Conservation (phyloP, 2,113 vertebrate genomes). For the Emydocephalus ijimae region DNA sequence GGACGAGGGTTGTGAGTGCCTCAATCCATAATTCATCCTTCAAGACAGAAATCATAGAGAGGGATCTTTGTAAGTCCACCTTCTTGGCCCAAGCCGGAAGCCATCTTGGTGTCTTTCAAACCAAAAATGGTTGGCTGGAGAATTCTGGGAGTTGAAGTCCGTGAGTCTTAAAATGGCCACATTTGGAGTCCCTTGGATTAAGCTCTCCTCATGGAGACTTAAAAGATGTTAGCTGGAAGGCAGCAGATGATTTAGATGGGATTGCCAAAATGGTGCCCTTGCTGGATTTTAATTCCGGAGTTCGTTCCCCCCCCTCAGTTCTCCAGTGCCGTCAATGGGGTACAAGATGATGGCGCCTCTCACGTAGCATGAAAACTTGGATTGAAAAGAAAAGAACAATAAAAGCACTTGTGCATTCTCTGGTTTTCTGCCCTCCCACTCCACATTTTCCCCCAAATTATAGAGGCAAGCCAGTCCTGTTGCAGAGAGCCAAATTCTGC, state of each 20-base stretch:
- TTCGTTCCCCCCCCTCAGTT: neutral
- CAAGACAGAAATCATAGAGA: neutral
- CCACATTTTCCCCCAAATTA: neutral
- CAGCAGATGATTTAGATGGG: neutral
- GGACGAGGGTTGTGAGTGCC: neutral
- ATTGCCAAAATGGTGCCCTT: neutral
- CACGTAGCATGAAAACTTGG: neutral
- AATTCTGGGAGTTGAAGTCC: neutral
- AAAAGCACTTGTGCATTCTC: neutral
- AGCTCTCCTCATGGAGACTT: rapidly evolving
- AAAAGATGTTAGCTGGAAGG: neutral
- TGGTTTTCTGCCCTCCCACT: neutral
- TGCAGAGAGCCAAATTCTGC: neutral
- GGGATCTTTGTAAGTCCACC: too few relatives aligned
- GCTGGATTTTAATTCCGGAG: neutral
- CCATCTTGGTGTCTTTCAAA: neutral
- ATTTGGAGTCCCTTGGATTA: neutral
- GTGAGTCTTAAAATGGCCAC: neutral
- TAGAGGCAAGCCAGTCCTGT: neutral
- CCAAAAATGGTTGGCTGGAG: neutral
- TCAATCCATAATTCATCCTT: neutral
- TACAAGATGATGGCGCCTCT: neutral
- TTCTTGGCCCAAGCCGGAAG: neutral
- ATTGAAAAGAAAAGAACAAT: rapidly evolving
- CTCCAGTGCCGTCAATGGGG: neutral